These are phyloP conservation scores for Semnornis frantzii DNA, from an alignment of 2,113 vertebrate genomes.

Conservation along the genomic window DNA sequence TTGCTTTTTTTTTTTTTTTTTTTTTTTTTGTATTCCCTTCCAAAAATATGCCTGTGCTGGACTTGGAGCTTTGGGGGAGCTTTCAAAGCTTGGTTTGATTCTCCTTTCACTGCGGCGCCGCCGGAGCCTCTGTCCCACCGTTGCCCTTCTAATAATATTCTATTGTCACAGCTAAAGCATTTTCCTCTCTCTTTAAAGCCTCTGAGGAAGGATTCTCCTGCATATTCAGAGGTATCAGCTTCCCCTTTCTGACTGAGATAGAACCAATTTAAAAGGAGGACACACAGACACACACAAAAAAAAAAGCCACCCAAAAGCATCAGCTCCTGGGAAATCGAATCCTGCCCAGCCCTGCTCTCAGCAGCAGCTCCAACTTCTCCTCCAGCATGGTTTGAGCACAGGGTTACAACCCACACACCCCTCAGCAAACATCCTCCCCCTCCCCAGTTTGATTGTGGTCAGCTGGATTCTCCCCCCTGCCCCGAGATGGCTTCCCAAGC, in stretches of 20 bases:
- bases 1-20: no score
- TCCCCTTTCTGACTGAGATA: neutral
- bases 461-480: rapidly evolving
- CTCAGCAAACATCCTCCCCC: neutral
- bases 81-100: neutral
- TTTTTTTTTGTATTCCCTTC: neutral
- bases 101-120: neutral
- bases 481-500: rapidly evolving
- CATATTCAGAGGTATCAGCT: neutral
- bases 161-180: neutral
- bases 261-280: neutral
- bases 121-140: neutral
- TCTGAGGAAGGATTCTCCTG: neutral
- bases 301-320: no score
- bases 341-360: neutral
- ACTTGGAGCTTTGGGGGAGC: neutral
- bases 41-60: neutral
- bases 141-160: neutral
- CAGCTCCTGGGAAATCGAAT: neutral
- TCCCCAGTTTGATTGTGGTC: no score
- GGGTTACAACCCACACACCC: neutral
- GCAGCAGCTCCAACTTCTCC: neutral
- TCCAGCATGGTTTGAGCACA: neutral
- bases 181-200: neutral
- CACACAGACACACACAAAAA: no score